phyloP scores from a whole-genome alignment of 2,113 vertebrate species.

The Poecilia latipinna region DNA sequence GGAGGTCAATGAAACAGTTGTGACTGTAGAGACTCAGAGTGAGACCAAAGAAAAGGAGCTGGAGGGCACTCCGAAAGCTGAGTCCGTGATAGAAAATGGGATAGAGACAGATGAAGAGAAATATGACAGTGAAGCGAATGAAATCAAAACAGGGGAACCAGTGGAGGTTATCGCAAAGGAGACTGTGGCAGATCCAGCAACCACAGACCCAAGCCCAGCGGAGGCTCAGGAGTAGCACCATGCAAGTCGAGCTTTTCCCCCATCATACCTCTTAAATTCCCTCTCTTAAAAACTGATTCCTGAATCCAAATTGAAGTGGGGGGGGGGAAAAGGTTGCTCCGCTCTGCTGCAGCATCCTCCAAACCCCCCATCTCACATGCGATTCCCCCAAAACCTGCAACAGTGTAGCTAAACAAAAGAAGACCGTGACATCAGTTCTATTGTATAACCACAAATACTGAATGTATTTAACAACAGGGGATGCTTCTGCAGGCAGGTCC shows the following conservation, averaged over 20 bases:
- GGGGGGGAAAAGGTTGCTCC: constrained; percentile 5
- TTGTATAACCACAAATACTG: constrained; percentile 57
- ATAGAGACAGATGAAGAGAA: constrained; percentile 53
- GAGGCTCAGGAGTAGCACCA: constrained; percentile 46
- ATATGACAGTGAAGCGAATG: constrained; percentile 32
- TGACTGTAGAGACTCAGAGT: constrained; percentile 22
- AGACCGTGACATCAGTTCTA: constrained; percentile 21
- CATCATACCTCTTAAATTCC: constrained; percentile 42
- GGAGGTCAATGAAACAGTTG: constrained; percentile 31
- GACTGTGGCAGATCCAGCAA: constrained; percentile 18
- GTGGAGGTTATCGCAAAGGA: constrained; percentile 43
- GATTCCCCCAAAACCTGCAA: background rate
- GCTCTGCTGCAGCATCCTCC: constrained; percentile 36
- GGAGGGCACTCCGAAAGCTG: constrained; percentile 13
- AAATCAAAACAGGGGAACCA: constrained; percentile 37
- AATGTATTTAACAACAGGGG: constrained; percentile 62
- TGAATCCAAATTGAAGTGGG: constrained; percentile 30
- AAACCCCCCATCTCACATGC: constrained; percentile 22
- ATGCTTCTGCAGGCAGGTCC: background rate
- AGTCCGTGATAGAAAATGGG: constrained; percentile 57
- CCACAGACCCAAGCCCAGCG: constrained; percentile 39
- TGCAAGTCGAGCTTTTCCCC: constrained; percentile 22
- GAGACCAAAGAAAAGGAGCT: constrained; percentile 49
- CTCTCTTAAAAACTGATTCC: constrained; percentile 33
- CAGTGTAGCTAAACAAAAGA: constrained; percentile 30